Percentiles rank a stretch among this genome's conserved stretches.
phyloP scores from a whole-genome alignment of 1,140 invertebrate species.

The Bombus huntii region DNA sequence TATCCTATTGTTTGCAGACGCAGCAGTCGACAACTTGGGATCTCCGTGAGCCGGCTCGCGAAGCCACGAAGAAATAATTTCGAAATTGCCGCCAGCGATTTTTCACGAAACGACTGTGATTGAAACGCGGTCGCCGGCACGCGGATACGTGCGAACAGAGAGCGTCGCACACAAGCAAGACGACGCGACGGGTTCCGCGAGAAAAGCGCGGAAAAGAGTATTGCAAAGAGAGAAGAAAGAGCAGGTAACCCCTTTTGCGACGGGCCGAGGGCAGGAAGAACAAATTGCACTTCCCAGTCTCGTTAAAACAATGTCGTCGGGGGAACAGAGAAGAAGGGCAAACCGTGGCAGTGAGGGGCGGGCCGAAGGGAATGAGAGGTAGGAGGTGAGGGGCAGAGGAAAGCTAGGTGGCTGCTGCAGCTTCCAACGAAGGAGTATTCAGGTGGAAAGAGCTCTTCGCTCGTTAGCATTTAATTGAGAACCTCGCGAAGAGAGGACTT shows the following conservation, averaged over 20 bases:
- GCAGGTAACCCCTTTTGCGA: conserved; percentile 33
- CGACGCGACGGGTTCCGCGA: neutral
- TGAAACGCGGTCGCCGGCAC: neutral
- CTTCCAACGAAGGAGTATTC: conserved; percentile 70
- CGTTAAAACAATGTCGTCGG: conserved; percentile 74
- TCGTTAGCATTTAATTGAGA: conserved; percentile 77
- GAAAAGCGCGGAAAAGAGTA: conserved; percentile 32
- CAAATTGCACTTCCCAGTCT: conserved; percentile 73
- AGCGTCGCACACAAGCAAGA: neutral
- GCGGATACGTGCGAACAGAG: neutral
- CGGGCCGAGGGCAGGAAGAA: conserved; percentile 55
- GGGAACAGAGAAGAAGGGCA: conserved; percentile 30
- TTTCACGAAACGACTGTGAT: neutral
- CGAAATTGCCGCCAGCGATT: conserved; percentile 16
- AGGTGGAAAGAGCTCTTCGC: conserved; percentile 75
- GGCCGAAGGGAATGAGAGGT: neutral
- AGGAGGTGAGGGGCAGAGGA: conserved; percentile 15
- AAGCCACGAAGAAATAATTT: conserved; percentile 4
- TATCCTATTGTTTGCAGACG: conserved; percentile 20
- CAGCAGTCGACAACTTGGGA: conserved; percentile 15
- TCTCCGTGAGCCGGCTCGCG: neutral
- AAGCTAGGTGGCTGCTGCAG: conserved; percentile 65
- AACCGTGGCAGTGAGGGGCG: conserved; percentile 4
- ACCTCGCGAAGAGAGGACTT: conserved; percentile 62
- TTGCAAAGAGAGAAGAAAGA: conserved; percentile 36